phyloP scores from a whole-genome alignment of 2,797 vertebrate species.

The Lepilemur septentrionalis region DNA sequence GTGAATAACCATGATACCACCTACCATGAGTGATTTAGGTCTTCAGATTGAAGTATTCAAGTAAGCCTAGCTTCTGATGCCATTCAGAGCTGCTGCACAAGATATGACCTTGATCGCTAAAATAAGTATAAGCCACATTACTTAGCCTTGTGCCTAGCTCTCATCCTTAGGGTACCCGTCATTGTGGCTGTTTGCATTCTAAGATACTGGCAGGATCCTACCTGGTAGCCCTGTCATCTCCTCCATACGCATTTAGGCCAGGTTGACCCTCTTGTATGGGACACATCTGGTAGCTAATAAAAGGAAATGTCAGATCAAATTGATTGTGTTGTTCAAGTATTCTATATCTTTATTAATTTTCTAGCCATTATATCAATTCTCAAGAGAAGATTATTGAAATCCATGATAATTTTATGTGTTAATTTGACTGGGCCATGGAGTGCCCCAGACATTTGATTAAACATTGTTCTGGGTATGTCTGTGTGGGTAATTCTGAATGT shows the following conservation, averaged over 20 bases:
- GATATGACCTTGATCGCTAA: neutral
- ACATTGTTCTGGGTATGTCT: neutral
- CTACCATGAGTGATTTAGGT: neutral
- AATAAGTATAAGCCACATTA: neutral
- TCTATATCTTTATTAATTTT: neutral
- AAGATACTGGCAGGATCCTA: neutral
- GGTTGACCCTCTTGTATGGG: neutral
- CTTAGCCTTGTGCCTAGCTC: neutral
- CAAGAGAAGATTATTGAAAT: neutral
- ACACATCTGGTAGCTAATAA: neutral
- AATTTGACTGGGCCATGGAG: neutral
- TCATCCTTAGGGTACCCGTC: neutral
- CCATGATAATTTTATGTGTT: neutral
- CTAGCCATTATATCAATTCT: neutral
- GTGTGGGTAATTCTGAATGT: neutral
- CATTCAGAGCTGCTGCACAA: neutral
- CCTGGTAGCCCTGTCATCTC: neutral
- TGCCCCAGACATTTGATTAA: neutral
- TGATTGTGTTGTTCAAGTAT: neutral
- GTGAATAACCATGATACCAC: neutral
- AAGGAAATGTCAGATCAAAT: neutral
- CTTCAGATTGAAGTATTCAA: neutral
- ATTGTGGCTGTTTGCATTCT: neutral
- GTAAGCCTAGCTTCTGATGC: neutral
- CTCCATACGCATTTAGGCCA: neutral